Conservation (phyloP, 2,888 invertebrate species). For the Tinea trinotella region DNA sequence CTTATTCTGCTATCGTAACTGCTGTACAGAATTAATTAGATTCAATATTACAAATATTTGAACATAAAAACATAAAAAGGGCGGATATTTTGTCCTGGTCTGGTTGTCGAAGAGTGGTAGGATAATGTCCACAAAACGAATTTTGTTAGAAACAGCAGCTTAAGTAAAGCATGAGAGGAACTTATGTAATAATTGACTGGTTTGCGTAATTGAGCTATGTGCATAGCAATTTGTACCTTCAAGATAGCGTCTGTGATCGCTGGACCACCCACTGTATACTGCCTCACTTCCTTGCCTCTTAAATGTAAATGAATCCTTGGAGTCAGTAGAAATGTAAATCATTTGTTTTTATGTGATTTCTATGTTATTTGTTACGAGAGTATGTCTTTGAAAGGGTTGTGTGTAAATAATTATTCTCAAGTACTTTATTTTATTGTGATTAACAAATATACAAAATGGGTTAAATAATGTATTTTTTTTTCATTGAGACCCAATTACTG, state of each 20-base stretch:
- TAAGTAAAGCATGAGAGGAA: conserved; percentile 36
- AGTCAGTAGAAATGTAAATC: conserved; percentile 8
- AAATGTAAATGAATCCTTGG: conserved; percentile 7
- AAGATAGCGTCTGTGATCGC: conserved; percentile 31
- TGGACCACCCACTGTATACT: conserved; percentile 42
- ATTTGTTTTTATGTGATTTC: background rate
- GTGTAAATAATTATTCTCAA: too few relatives aligned
- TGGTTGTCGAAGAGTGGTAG: too few relatives aligned
- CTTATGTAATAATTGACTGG: conserved; percentile 47
- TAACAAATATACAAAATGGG: background rate
- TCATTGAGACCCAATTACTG: background rate
- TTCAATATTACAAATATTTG: too few relatives aligned
- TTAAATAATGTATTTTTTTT: background rate
- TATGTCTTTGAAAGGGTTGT: too few relatives aligned
- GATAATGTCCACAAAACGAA: too few relatives aligned
- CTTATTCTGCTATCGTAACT: too few relatives aligned
- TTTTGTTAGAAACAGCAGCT: background rate
- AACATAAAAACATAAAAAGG: too few relatives aligned
- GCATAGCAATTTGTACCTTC: conserved; percentile 46
- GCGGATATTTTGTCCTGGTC: too few relatives aligned
- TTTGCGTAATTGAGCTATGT: conserved; percentile 28
- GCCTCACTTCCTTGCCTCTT: background rate
- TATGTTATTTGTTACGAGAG: conserved; percentile 10
- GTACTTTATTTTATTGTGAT: background rate
- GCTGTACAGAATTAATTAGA: too few relatives aligned